phyloP scores from a whole-genome alignment of 2,113 vertebrate species.

The Meleagris gallopavo region DNA sequence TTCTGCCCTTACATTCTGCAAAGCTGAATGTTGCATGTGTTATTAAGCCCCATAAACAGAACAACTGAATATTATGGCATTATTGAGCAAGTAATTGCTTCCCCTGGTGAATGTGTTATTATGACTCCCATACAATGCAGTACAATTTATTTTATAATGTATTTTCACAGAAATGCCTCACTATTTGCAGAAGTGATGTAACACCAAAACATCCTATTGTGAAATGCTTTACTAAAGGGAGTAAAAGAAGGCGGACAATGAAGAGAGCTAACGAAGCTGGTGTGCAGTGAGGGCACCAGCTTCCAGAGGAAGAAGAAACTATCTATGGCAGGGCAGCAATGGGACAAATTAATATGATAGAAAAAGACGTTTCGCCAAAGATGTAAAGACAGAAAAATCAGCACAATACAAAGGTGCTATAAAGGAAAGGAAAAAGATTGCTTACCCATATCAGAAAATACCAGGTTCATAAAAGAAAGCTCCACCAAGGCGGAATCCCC shows the following conservation, averaged over 20 bases:
- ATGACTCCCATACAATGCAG: constrained; percentile 1
- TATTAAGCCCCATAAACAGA: background rate
- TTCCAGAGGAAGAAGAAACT: background rate
- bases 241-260: background rate
- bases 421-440: too few species aligned
- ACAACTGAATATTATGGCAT: background rate
- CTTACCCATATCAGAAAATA: too few species aligned
- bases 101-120: constrained; percentile 1
- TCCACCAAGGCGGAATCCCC: too few species aligned
- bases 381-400: too few species aligned
- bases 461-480: too few species aligned
- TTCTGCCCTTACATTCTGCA: background rate
- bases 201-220: background rate
- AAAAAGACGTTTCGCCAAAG: too few species aligned
- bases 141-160: background rate
- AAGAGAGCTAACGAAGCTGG: background rate
- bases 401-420: too few species aligned
- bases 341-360: too few species aligned
- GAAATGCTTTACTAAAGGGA: background rate
- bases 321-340: background rate
- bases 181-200: background rate
- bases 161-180: background rate
- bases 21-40: background rate
- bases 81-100: constrained; percentile 52
- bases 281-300: background rate